A percentile compares a stretch with the other conserved stretches of the same genome.
Conservation (phyloP, 2,888 invertebrate genomes). For the Xanthia togata region DNA sequence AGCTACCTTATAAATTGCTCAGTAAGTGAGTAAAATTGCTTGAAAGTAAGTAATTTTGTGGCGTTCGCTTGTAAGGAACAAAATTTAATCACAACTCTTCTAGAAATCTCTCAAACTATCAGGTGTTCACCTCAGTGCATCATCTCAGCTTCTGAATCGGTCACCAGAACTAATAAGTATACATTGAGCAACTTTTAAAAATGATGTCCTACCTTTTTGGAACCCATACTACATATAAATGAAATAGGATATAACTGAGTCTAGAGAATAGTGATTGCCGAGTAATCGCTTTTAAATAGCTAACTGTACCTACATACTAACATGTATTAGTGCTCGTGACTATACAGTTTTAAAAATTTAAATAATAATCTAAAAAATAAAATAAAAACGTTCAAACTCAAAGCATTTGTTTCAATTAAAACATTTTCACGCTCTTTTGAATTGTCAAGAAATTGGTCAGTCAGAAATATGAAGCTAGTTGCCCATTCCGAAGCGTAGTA, state of each 20-base stretch:
- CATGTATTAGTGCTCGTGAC: not conserved
- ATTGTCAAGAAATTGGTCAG: no score
- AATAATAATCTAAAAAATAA: not conserved
- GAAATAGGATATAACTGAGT: not conserved
- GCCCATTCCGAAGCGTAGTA: no score
- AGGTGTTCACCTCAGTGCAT: not conserved
- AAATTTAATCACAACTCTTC: not conserved
- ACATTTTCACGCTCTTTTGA: no score
- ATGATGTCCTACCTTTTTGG: not conserved
- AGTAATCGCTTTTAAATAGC: not conserved
- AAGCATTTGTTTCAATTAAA: no score
- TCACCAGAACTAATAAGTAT: not conserved
- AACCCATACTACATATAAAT: not conserved
- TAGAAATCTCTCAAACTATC: not conserved
- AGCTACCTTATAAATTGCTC: not conserved
- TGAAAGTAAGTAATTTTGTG: conserved; percentile 5
- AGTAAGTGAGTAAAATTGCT: no score
- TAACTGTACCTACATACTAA: not conserved
- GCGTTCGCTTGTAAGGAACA: not conserved
- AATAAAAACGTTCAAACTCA: no score
- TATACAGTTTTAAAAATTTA: not conserved
- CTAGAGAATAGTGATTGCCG: not conserved
- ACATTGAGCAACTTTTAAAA: no score
- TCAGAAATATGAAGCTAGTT: no score
- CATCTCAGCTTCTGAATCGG: not conserved